Conservation (phyloP, 2,113 vertebrate species). For the Larimichthys polyactis region DNA sequence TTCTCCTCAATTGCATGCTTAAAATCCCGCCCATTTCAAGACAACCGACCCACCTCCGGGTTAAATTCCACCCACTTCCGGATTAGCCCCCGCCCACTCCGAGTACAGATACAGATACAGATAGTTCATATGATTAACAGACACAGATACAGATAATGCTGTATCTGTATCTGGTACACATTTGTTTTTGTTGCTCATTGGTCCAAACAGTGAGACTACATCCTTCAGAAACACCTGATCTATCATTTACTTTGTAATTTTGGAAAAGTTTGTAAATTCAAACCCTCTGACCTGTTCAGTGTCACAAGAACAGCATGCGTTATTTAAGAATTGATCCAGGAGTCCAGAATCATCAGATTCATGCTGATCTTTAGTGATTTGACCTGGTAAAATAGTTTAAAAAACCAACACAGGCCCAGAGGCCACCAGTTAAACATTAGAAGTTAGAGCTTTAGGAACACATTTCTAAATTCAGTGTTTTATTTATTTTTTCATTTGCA, state of each 20-base stretch:
- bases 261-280: background rate
- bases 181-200: background rate
- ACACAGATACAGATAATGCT: too few species aligned
- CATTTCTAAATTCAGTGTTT: constrained; percentile 15
- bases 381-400: constrained; percentile 10
- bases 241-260: background rate
- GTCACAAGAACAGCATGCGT: background rate
- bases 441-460: constrained; percentile 21
- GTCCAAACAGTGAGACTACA: background rate
- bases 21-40: too few species aligned
- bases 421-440: constrained; percentile 4
- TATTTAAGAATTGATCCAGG: background rate
- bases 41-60: too few species aligned
- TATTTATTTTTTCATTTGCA: constrained; percentile 21
- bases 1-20: too few species aligned
- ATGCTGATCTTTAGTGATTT: background rate
- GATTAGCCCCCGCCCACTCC: too few species aligned
- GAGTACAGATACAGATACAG: too few species aligned
- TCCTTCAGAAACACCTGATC: background rate
- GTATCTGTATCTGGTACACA: background rate
- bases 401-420: background rate
- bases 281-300: background rate
- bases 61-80: too few species aligned
- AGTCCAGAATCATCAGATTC: background rate
- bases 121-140: too few species aligned